phyloP scores from a whole-genome alignment of 2,888 invertebrate genomes.

The Dasypogon diadema region DNA sequence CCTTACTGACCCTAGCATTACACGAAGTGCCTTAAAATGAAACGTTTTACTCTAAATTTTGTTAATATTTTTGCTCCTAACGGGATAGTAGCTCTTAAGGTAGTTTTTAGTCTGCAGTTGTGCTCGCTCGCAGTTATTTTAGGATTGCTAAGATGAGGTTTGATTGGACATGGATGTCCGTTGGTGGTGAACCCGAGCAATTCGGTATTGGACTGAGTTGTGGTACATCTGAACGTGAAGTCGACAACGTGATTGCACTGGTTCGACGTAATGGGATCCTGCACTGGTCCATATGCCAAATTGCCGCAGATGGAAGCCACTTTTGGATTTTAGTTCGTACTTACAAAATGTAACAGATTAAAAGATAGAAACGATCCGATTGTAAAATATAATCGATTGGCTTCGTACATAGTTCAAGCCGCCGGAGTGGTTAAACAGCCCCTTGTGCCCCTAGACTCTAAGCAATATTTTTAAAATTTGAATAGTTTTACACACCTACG shows the following conservation, averaged over 20 bases:
- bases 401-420: slow-evolving; percentile 11
- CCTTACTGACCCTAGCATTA: slow-evolving; percentile 40
- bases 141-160: neutral
- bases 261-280: too few relatives aligned
- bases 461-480: slow-evolving; percentile 21
- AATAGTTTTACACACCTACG: slow-evolving; percentile 25
- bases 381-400: slow-evolving; percentile 34
- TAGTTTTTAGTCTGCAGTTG: slow-evolving; percentile 5
- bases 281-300: too few relatives aligned
- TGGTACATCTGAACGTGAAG: too few relatives aligned
- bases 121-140: neutral
- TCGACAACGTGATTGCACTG: too few relatives aligned
- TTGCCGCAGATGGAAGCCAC: neutral
- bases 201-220: neutral
- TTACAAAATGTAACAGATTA: slow-evolving; percentile 39
- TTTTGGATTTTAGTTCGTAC: slow-evolving; percentile 35
- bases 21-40: slow-evolving; percentile 43
- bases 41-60: slow-evolving; percentile 19
- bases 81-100: slow-evolving; percentile 16
- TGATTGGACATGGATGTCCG: neutral
- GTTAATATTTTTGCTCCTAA: slow-evolving; percentile 24
- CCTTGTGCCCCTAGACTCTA: slow-evolving; percentile 23
- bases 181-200: neutral
- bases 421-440: neutral
- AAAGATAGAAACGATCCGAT: neutral